Percentiles rank a stretch among this genome's conserved stretches.
These are phyloP conservation scores for Ahaetulla prasina DNA, from an alignment of 2,113 vertebrate genomes.

Conservation along the genomic window DNA sequence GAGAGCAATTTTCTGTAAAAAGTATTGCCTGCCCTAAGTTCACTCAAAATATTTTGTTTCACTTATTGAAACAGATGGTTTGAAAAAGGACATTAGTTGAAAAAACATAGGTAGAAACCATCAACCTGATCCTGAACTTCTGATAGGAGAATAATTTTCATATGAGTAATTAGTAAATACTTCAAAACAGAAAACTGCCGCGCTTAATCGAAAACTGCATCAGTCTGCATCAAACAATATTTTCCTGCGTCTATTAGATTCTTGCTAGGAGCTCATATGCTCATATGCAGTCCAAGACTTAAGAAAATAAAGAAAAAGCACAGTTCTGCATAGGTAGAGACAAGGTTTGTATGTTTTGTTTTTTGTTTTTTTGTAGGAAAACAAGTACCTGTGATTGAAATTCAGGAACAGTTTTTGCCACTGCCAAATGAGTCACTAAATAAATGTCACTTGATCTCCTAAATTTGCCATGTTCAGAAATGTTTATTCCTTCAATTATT, in stretches of 20 bases:
- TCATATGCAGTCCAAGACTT: constrained; percentile 9
- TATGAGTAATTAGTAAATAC: constrained; percentile 32
- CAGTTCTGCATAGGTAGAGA: neutral
- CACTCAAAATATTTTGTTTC: constrained; percentile 26
- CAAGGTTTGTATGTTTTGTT: constrained; percentile 14
- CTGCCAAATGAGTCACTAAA: constrained; percentile 1
- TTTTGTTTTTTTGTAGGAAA: constrained; percentile 11
- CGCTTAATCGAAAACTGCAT: constrained; percentile 7
- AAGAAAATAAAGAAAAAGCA: neutral
- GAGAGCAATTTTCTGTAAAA: constrained; percentile 28
- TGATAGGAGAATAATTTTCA: constrained; percentile 41
- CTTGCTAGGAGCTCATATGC: constrained; percentile 16
- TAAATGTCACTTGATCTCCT: constrained; percentile 43
- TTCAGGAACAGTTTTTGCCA: constrained; percentile 12
- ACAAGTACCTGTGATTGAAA: constrained; percentile 17
- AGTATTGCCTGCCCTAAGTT: neutral
- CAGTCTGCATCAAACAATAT: constrained; percentile 6
- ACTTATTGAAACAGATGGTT: constrained; percentile 40
- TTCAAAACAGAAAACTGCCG: constrained; percentile 28
- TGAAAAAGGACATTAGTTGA: constrained; percentile 26
- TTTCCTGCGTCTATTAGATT: constrained; percentile 24
- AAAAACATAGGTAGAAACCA: constrained; percentile 25
- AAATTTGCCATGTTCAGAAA: neutral
- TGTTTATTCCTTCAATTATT: constrained; percentile 43
- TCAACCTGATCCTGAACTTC: constrained; percentile 18